Percentiles rank a stretch among this genome's conserved stretches.
Conservation (phyloP, 2,113 vertebrate species). For the Gopherus flavomarginatus region DNA sequence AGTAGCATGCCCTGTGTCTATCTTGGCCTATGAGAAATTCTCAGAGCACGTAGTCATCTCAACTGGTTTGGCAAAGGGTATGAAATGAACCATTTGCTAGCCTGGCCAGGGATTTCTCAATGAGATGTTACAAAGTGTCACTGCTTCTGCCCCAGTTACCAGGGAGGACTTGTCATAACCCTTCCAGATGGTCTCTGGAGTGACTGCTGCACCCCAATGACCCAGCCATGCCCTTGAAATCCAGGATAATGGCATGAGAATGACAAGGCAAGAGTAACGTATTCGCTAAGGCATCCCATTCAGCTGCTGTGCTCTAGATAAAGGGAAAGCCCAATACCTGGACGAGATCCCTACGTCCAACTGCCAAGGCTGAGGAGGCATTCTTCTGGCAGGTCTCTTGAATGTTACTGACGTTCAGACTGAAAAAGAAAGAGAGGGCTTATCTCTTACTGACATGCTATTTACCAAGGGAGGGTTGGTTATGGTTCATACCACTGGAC, state of each 20-base stretch:
- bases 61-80: not conserved
- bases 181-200: not conserved
- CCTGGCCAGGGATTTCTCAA: not conserved
- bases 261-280: not conserved
- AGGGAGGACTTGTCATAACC: not conserved
- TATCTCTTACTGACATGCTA: not conserved
- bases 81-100: not conserved
- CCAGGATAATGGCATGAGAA: not conserved
- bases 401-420: constrained; percentile 93
- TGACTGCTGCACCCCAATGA: not conserved
- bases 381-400: constrained; percentile 98
- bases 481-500: not conserved
- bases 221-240: not conserved
- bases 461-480: fast-evolving
- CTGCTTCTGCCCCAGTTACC: fast-evolving
- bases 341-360: constrained; percentile 92
- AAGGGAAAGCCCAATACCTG: constrained; percentile 80
- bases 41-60: not conserved
- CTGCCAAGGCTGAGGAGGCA: constrained; percentile 86
- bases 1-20: not conserved
- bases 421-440: constrained; percentile 61
- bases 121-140: not conserved
- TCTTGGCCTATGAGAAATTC: constrained; percentile 30
- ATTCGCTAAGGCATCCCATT: not conserved
- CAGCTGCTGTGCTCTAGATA: not conserved